Conservation (phyloP, 92 coral and sea anemone genomes). For the Palythoa grandiflora region DNA sequence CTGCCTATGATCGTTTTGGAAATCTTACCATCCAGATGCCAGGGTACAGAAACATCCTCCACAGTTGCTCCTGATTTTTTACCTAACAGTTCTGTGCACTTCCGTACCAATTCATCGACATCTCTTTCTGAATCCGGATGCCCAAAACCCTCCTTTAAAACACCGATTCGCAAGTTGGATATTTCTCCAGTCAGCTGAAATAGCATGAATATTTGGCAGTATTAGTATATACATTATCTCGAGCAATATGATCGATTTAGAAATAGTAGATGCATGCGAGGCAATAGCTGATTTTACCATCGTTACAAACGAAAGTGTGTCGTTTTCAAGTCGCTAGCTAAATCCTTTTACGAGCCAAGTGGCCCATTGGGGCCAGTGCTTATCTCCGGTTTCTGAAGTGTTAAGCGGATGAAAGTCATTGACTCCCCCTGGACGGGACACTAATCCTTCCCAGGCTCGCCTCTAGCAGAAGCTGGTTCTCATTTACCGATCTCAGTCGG, state of each 20-base stretch:
- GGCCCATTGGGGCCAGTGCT: too few species aligned
- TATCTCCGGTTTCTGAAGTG: too few species aligned
- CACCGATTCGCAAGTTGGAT: constrained; percentile 74
- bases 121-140: constrained; percentile 74
- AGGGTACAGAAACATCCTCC: constrained; percentile 80
- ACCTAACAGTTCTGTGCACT: constrained; percentile 67
- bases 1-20: too few species aligned
- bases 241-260: background rate
- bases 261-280: background rate
- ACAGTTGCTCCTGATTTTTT: background rate
- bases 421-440: too few species aligned
- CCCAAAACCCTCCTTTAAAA: constrained; percentile 85
- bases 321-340: too few species aligned
- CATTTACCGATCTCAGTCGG: too few species aligned
- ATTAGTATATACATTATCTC: too few species aligned
- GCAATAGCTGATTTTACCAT: background rate
- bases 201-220: background rate
- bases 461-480: too few species aligned
- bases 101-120: constrained; percentile 76
- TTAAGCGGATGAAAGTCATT: too few species aligned
- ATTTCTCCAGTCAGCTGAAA: constrained; percentile 79
- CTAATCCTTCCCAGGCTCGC: too few species aligned
- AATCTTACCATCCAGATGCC: constrained; percentile 79
- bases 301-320: too few species aligned
- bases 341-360: too few species aligned